Base-by-base conservation (phyloP, 2,797 vertebrate genomes). In the Oreonectes daqikongensis region DNA sequence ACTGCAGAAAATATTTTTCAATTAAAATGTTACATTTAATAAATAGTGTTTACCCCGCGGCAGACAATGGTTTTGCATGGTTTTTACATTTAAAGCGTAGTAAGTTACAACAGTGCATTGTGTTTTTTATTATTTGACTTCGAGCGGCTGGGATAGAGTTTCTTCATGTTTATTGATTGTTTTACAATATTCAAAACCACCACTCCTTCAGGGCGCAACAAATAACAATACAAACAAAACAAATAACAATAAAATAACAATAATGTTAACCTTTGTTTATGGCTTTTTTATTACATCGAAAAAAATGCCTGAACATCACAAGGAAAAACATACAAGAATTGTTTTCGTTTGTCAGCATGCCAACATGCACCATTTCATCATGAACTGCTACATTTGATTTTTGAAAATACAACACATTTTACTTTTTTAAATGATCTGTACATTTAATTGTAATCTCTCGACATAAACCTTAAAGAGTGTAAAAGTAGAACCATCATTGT, bases 381-480 rank as follows among this genome's bases (percentile, higher is more conserved):
- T 20, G 12, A 5, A 24, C 42, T 50, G 26, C 3, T 59, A 6
- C 18, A 22, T 46, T 4, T 9, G 40, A 42, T 50, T 50, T 7
- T 40, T 9, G 15, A 57, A 18, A 32, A 32, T 7, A 75, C 46
- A 74, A 53, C 1, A 26, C 15, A 50, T 63, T 57, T 22, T 5
- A 14, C 64, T 55, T 65, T 20, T 63, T 38, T 24, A 53, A 30
- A 44, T 17, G 24, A 66, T 42, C 5, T 57, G 24, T 75, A 11
- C 32, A 38, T 66, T 57, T 66, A 44, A 44, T 74, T 17, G 57
- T 44, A 44, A 66, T 66, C 48, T 32, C 30, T 57, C 50, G 26
- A 5, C 7, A 28, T 67, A 57, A 55, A 75, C 18, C 15, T 44
- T 17, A 30, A 53, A 6, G 48, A 3, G 4, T 30, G 30, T 71